phyloP scores from a whole-genome alignment of 2,888 invertebrate species.

The Halictus ligatus region DNA sequence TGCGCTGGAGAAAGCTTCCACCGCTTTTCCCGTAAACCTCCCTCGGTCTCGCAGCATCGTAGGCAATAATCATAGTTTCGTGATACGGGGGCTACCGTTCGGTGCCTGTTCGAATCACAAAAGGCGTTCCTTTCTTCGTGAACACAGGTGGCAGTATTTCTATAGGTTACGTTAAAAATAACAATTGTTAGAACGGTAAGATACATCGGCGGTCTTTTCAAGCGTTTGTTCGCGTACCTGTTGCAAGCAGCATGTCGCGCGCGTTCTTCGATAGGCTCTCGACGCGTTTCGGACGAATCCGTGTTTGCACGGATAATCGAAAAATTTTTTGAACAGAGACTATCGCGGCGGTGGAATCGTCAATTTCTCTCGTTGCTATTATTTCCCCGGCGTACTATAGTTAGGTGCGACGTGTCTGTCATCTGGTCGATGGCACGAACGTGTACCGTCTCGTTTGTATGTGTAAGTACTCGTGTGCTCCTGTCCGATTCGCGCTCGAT shows the following conservation, averaged over 20 bases:
- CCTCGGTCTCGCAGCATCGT: background rate
- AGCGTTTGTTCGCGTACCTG: background rate
- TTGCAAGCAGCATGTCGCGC: background rate
- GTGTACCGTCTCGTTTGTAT: background rate
- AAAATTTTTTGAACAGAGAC: background rate
- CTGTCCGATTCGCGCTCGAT: background rate
- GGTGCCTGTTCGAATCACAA: background rate
- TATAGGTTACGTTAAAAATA: background rate
- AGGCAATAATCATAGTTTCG: conserved; percentile 15
- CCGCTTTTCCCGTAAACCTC: conserved; percentile 22
- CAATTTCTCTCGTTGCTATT: background rate
- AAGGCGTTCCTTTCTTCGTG: background rate
- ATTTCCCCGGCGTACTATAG: background rate
- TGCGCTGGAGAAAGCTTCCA: conserved; percentile 28
- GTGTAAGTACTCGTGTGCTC: background rate
- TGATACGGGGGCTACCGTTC: background rate
- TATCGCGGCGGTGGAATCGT: no score
- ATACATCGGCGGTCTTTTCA: background rate
- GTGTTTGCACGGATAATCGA: background rate
- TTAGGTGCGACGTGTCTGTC: background rate
- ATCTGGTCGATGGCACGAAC: conserved; percentile 14
- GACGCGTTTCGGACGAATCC: background rate
- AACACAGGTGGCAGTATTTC: background rate
- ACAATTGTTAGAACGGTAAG: background rate
- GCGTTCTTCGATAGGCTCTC: no score